phyloP scores from a whole-genome alignment of 1,140 invertebrate genomes.

The Drosophila tani region DNA sequence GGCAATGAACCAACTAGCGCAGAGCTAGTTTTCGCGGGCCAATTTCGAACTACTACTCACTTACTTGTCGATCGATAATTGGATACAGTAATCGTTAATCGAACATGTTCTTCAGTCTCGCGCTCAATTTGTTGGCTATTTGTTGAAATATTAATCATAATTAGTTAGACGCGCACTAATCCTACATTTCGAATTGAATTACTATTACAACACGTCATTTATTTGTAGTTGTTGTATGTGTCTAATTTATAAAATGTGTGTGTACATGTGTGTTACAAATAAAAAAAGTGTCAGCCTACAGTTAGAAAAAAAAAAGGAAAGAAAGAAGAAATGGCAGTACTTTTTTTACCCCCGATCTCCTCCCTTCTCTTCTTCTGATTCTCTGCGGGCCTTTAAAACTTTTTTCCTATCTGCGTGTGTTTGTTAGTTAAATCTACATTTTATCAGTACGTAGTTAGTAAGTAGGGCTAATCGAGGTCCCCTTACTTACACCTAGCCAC shows the following conservation, averaged over 20 bases:
- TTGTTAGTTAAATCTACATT: conserved; percentile 18
- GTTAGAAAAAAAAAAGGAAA: conserved; percentile 6
- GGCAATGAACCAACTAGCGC: not conserved
- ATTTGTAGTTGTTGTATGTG: conserved; percentile 44
- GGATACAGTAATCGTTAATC: not conserved
- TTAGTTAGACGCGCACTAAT: not conserved
- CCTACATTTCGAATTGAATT: conserved; percentile 26
- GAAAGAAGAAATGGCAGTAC: not conserved
- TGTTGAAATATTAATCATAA: not conserved
- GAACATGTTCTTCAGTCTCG: conserved; percentile 8
- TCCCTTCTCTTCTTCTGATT: not conserved
- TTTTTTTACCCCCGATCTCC: not conserved
- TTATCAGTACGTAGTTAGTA: conserved; percentile 38
- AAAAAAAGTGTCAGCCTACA: conserved; percentile 14
- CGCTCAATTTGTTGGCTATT: not conserved
- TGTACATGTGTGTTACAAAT: conserved; percentile 15
- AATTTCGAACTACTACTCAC: not conserved
- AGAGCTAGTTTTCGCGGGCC: not conserved
- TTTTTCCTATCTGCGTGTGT: conserved; percentile 4
- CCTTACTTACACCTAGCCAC: conserved; percentile 34
- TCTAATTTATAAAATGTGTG: conserved; percentile 41
- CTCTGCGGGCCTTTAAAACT: not conserved
- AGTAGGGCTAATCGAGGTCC: conserved; percentile 13
- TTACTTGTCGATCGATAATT: not conserved
- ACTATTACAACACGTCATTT: conserved; percentile 54